Evolutionary conservation across 2,888 invertebrate species (phyloP).

Genomic region (Blomia tropicalis): DNA sequence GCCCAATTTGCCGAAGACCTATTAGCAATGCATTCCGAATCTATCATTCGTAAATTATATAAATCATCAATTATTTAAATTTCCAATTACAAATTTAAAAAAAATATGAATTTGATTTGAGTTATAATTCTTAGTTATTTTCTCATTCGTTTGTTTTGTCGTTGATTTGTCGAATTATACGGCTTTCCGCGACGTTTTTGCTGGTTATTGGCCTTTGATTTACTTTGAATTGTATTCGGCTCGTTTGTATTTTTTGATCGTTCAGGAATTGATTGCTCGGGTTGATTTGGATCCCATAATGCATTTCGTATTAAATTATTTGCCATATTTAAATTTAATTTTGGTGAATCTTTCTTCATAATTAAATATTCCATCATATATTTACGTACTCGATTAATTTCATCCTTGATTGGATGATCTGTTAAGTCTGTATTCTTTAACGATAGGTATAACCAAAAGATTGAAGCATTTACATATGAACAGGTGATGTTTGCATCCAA

Average conservation of each 20-base stretch:
- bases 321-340: not conserved
- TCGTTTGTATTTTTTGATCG: too few relatives aligned
- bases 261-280: too few relatives aligned
- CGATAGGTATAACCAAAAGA: slow-evolving; percentile 9
- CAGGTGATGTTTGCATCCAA: slow-evolving; percentile 10
- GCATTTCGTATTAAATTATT: slow-evolving; percentile 11
- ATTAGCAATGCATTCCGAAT: slow-evolving; percentile 37
- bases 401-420: slow-evolving; percentile 12
- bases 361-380: not conserved
- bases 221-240: not conserved
- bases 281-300: slow-evolving; percentile 11
- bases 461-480: not conserved
- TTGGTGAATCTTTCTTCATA: not conserved
- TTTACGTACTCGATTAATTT: slow-evolving; percentile 6
- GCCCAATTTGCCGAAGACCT: slow-evolving; percentile 39
- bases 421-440: slow-evolving; percentile 2
- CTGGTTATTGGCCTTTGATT: not conserved
- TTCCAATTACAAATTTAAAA: not conserved
- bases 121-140: not conserved
- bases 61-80: not conserved
- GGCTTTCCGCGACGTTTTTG: not conserved
- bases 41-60: slow-evolving; percentile 34
- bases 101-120: not conserved
- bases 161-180: not conserved
- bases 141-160: not conserved